phyloP scores from a whole-genome alignment of 2,797 vertebrate species.

The Sebastes minor region DNA sequence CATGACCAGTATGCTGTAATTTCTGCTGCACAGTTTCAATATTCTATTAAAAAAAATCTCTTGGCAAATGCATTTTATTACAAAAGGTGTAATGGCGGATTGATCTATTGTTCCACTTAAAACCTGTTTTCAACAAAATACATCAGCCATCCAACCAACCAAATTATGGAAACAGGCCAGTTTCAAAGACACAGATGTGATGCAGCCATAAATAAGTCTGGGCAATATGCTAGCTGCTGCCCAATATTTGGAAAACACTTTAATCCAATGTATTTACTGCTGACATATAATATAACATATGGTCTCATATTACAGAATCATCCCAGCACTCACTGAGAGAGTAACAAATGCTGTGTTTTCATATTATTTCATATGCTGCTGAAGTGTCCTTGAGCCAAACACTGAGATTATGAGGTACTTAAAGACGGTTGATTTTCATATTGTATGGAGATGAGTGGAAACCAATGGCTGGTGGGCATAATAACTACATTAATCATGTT shows the following conservation, averaged over 20 bases:
- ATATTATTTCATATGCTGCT: background rate
- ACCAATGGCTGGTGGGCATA: background rate
- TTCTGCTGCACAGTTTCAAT: background rate
- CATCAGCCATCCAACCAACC: background rate
- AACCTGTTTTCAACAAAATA: constrained; percentile 4
- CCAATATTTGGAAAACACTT: constrained; percentile 5
- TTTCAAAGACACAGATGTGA: constrained; percentile 28
- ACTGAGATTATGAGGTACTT: background rate
- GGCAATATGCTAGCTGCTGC: background rate
- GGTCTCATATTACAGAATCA: background rate
- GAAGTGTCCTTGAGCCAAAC: background rate
- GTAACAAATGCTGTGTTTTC: background rate
- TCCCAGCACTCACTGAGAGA: background rate
- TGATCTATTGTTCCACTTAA: constrained; percentile 1
- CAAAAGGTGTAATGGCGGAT: background rate
- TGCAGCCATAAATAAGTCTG: background rate
- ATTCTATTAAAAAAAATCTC: background rate
- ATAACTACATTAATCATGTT: background rate
- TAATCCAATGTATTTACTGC: constrained; percentile 15
- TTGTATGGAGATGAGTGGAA: background rate
- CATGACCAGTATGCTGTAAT: background rate
- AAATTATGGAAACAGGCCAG: background rate
- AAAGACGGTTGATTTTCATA: background rate
- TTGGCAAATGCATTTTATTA: background rate
- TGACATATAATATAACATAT: constrained; percentile 9